A percentile compares a stretch with the other conserved stretches of the same genome.
Evolutionary conservation across 2,797 vertebrate genomes (phyloP).

Genomic region (Tolypeutes matacus): DNA sequence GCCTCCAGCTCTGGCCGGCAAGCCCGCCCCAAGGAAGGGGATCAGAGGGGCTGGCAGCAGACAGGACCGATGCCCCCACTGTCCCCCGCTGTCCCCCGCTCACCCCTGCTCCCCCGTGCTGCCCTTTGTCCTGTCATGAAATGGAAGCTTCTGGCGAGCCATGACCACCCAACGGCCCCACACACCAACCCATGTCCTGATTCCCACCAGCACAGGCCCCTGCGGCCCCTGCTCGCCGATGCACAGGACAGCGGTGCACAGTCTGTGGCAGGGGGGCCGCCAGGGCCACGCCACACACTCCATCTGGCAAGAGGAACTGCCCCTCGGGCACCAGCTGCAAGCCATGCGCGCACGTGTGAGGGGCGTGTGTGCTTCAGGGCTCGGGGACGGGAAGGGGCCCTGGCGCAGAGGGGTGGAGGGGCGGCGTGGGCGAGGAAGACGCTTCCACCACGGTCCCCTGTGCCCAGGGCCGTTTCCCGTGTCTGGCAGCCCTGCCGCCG

Average conservation of each 20-base stretch:
- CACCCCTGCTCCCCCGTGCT: background rate
- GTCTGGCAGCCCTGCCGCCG: slow-evolving; percentile 10
- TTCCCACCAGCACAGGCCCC: slow-evolving; percentile 37
- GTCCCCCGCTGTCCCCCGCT: too few relatives aligned
- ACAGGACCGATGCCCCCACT: background rate
- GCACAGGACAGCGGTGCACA: too few relatives aligned
- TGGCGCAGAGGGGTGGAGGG: background rate
- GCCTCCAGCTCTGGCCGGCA: too few relatives aligned
- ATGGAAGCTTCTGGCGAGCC: slow-evolving; percentile 90
- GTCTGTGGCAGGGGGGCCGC: too few relatives aligned
- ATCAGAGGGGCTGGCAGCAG: background rate
- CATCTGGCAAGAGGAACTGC: too few relatives aligned
- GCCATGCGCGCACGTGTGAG: too few relatives aligned
- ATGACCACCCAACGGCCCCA: slow-evolving; percentile 92
- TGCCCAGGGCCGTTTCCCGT: background rate
- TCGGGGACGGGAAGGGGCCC: too few relatives aligned
- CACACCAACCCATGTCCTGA: slow-evolving; percentile 89
- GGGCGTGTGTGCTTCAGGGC: too few relatives aligned
- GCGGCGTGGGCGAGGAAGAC: background rate
- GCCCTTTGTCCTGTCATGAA: slow-evolving; percentile 82
- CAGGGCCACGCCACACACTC: too few relatives aligned
- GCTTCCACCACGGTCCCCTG: background rate
- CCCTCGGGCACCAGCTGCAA: too few relatives aligned
- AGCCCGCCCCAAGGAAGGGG: too few relatives aligned
- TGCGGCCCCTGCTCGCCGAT: too few relatives aligned